Percentiles rank a stretch among this genome's conserved stretches.
phyloP scores from a whole-genome alignment of 92 coral and sea anemone genomes.

The Umimayanthus kanabou region DNA sequence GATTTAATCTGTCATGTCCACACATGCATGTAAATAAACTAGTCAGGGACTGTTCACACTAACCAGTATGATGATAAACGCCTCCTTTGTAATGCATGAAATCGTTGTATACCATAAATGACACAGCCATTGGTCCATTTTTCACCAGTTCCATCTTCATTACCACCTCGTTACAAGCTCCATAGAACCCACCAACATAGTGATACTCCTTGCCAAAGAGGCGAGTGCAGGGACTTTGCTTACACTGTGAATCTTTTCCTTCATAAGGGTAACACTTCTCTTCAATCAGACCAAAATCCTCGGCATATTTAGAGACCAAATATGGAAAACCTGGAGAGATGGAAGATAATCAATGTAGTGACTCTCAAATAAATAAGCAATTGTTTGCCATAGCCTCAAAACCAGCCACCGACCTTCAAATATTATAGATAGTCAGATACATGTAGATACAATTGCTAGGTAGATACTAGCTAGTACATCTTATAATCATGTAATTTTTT shows the following conservation, averaged over 20 bases:
- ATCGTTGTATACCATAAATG: slow-evolving; percentile 64
- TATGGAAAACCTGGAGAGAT: slow-evolving; percentile 70
- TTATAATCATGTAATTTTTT: too few species aligned
- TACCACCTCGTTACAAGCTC: slow-evolving; percentile 69
- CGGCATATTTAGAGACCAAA: slow-evolving; percentile 66
- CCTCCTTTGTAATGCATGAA: slow-evolving; percentile 68
- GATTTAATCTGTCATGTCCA: not conserved
- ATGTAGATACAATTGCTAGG: too few species aligned
- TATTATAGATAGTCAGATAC: too few species aligned
- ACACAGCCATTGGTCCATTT: slow-evolving; percentile 64
- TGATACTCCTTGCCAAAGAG: slow-evolving; percentile 61
- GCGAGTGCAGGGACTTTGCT: slow-evolving; percentile 51
- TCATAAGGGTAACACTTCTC: slow-evolving; percentile 70
- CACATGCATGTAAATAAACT: not conserved
- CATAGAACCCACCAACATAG: slow-evolving; percentile 80
- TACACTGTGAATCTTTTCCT: slow-evolving; percentile 53
- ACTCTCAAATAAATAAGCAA: not conserved
- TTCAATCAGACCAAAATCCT: slow-evolving; percentile 73
- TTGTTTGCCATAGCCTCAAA: too few species aligned
- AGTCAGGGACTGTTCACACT: not conserved
- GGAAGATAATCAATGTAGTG: not conserved
- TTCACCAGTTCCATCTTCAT: slow-evolving; percentile 67
- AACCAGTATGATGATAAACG: slow-evolving; percentile 71
- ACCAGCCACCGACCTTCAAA: too few species aligned
- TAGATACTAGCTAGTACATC: too few species aligned